These are phyloP conservation scores for Saguinus midas DNA, from an alignment of 2,113 vertebrate genomes.

Conservation along the genomic window DNA sequence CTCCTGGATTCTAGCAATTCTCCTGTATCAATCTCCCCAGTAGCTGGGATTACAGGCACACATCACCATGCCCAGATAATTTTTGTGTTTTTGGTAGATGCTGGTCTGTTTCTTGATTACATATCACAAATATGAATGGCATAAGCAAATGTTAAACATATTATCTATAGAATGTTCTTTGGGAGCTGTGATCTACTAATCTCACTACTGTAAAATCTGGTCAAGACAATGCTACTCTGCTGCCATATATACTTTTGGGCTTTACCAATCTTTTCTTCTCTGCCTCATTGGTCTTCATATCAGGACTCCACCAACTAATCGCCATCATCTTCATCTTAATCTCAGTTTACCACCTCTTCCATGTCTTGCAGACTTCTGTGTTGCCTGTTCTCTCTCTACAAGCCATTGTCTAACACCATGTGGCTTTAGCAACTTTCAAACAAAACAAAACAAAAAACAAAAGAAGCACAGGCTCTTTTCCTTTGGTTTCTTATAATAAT, in stretches of 20 bases:
- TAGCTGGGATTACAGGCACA: too few species aligned
- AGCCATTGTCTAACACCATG: background rate
- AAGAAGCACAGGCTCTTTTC: accelerated
- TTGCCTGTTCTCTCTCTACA: background rate
- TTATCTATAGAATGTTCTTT: background rate
- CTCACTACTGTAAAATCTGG: background rate
- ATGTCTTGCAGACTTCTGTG: background rate
- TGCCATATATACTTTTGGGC: background rate
- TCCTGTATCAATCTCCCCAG: too few species aligned
- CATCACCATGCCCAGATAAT: too few species aligned
- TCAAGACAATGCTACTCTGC: background rate
- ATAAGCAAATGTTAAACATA: background rate
- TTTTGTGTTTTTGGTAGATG: background rate
- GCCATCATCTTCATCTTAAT: background rate
- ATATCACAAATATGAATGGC: background rate
- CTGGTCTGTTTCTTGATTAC: background rate
- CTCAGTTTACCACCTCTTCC: background rate
- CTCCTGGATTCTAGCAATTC: too few species aligned
- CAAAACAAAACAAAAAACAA: background rate
- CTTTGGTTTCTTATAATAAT: background rate
- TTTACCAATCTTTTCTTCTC: background rate
- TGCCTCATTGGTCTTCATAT: background rate
- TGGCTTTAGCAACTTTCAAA: background rate
- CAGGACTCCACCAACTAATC: background rate
- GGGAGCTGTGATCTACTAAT: background rate